Evolutionary conservation across 2,888 invertebrate genomes (phyloP), one percentile per base, ranked within the genome.

Genomic region (Dasysyrphus albostriatus): DNA sequence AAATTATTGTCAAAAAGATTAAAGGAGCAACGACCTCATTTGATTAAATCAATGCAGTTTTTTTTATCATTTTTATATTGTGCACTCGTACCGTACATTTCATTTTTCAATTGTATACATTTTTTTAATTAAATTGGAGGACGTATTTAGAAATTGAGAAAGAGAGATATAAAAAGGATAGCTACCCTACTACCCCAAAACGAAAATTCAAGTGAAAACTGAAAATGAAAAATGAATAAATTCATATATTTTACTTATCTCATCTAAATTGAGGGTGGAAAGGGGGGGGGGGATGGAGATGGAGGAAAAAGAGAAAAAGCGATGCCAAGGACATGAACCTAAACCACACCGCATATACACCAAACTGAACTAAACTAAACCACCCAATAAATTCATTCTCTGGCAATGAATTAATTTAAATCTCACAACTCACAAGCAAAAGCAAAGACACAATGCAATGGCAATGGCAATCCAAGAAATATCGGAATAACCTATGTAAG

Each of bases 371-470:
- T 34, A 5, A 12, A n/a, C n/a, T 37, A 16, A 51, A 67, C 49
- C 70, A 76, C 29, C 72, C 63, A 59, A 77, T 82, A 77, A 82
- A 82, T 82, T 82, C 72, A 77, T 77, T 42, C 65, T 37, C 44
- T 51, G 77, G 69, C 63, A 77, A 82, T 72, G 77, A 82, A 82
- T 82, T 82, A 76, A 82, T 82, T 82, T 77, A 65, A 82, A 70
- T 6, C 32, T 32, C 32, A 24, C 24, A 24, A 70, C 32, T 32
- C 32, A 24, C 24, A 24, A 70, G 29, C 54, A 29, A 51, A 58
- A 49, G 12, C 77, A 82, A 72, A n/a, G 2, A 24, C 70, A 72
- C 70, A 76, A 76, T 76, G 82, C 72, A 70, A 44, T 24, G 32
- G 76, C 56, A 6, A 44, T n/a, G n/a, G 76, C 58, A 70, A 44